phyloP scores from a whole-genome alignment of 2,113 vertebrate genomes.

The Rutilus rutilus region DNA sequence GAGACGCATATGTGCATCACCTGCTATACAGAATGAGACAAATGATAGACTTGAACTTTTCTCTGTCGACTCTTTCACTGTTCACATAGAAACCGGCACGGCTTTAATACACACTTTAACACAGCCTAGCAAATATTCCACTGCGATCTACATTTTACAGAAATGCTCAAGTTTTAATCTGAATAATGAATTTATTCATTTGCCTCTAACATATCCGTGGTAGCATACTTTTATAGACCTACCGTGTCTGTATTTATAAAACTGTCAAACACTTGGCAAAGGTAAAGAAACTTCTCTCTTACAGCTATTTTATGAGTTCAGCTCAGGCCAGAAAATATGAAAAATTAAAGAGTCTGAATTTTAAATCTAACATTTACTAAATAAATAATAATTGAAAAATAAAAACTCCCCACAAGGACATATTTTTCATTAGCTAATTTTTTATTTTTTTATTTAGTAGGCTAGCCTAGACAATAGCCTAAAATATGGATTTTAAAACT shows the following conservation, averaged over 20 bases:
- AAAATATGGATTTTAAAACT: not conserved
- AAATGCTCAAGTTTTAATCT: not conserved
- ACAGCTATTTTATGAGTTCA: not conserved
- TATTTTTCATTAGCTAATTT: too few species aligned
- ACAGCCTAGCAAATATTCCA: not conserved
- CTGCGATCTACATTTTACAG: not conserved
- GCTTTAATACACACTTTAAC: too few species aligned
- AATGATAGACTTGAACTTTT: conserved; percentile 6
- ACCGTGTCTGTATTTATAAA: not conserved
- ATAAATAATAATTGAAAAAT: too few species aligned
- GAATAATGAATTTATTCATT: not conserved
- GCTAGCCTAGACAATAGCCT: too few species aligned
- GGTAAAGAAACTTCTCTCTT: too few species aligned
- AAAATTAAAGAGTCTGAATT: not conserved
- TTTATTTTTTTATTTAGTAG: too few species aligned
- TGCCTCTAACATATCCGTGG: not conserved
- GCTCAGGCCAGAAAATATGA: not conserved
- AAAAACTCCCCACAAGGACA: not conserved
- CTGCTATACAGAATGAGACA: not conserved
- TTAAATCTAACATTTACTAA: not conserved
- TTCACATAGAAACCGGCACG: not conserved
- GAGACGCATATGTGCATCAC: conserved; percentile 48
- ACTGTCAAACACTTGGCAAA: not conserved
- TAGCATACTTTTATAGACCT: not conserved
- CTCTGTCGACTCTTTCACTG: not conserved